Evolutionary conservation across 2,113 vertebrate genomes (phyloP).

Genomic region (Nesoenas mayeri): DNA sequence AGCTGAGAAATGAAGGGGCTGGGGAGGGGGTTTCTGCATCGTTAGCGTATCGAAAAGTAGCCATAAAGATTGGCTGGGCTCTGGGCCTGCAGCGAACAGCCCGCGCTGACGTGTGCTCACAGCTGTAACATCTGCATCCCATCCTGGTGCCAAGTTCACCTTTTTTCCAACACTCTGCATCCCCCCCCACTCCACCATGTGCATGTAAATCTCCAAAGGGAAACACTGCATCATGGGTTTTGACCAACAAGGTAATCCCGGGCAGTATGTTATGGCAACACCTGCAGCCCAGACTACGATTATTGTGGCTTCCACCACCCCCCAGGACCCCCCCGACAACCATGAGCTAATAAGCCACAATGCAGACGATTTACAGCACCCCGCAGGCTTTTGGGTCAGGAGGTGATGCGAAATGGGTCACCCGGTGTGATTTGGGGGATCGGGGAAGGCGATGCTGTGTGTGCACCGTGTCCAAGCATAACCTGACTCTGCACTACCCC

Average conservation of each 20-base stretch:
- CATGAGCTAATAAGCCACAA: not conserved
- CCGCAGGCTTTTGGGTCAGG: not conserved
- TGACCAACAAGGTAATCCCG: not conserved
- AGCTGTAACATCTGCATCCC: conserved; percentile 46
- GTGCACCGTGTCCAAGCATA: no score
- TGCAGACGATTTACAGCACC: not conserved
- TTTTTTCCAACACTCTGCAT: not conserved
- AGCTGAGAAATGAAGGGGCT: not conserved
- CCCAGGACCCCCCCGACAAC: not conserved
- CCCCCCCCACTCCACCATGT: not conserved
- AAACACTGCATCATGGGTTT: not conserved
- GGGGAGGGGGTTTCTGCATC: not conserved
- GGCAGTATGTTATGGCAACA: not conserved
- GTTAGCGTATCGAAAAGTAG: accelerated
- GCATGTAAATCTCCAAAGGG: conserved; percentile 24
- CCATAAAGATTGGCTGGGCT: not conserved
- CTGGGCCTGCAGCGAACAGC: not conserved
- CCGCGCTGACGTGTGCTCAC: not conserved
- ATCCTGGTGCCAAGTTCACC: not conserved
- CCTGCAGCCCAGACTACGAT: not conserved
- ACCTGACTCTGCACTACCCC: no score
- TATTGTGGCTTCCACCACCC: not conserved
- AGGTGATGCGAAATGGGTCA: not conserved
- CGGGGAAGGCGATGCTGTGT: accelerated
- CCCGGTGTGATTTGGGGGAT: accelerated